phyloP scores from a whole-genome alignment of 2,113 vertebrate genomes.

The Perca fluviatilis region DNA sequence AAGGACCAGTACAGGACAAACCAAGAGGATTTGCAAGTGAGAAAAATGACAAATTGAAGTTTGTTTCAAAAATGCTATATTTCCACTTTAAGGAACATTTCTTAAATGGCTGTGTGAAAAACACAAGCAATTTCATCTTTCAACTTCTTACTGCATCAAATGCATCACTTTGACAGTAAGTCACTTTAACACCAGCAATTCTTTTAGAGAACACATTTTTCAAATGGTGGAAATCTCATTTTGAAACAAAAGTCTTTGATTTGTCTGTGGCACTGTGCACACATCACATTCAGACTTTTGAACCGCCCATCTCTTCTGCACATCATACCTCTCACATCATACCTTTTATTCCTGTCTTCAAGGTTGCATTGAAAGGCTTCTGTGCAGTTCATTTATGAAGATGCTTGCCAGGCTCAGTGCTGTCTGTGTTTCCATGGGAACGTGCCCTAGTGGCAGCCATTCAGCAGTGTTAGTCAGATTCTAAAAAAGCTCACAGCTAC shows the following conservation, averaged over 20 bases:
- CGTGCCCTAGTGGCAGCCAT: constrained; percentile 41
- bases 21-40: constrained; percentile 94
- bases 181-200: background rate
- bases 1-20: constrained; percentile 93
- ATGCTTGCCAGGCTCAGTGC: constrained; percentile 36
- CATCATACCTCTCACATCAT: constrained; percentile 12
- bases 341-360: constrained; percentile 50
- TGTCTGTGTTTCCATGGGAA: constrained; percentile 78
- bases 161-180: background rate
- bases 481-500: constrained; percentile 54
- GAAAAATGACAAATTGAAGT: constrained; percentile 27
- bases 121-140: background rate
- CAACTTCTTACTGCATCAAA: background rate
- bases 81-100: background rate
- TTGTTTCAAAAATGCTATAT: constrained; percentile 1
- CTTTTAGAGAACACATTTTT: background rate
- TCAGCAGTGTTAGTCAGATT: constrained; percentile 51
- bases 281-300: background rate
- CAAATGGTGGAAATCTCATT: background rate
- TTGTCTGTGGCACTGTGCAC: background rate
- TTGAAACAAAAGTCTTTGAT: background rate
- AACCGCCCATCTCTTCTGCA: constrained; percentile 18
- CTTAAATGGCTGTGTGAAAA: background rate
- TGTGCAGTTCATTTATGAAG: constrained; percentile 47
- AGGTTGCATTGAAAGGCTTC: constrained; percentile 55